Base-by-base conservation (phyloP, 2,888 invertebrate genomes). In the Drosophila robusta region DNA sequence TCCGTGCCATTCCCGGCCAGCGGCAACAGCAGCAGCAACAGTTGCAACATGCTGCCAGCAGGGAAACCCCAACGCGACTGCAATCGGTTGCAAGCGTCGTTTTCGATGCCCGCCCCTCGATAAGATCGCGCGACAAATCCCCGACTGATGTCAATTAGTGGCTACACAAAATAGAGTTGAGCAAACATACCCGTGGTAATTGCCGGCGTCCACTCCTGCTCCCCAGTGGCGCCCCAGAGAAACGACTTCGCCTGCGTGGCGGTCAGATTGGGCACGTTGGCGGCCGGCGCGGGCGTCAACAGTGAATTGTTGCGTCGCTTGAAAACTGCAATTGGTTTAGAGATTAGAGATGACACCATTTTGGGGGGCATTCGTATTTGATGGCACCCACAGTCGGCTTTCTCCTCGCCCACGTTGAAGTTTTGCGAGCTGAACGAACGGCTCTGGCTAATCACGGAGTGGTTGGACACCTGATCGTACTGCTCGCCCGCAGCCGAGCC, bases 121-220 rank as follows among this genome's bases (percentile, higher is more conserved):
- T 75, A 55, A 63, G 7, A 73, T 76, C 77, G 55, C 34, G 14
- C 11, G 29, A 55, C 14, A 22, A 56, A 39, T 60, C 44, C 67
- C 67, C 41, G 32, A 41, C 26, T 7, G 34, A 38, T 45, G 24
- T 38, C 4, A 49, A 61, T 75, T 67, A 62, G 38, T 45, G 11
- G 34, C 14, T 32, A 56, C 29, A 36, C 18, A 34, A 42, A 58
- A 39, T 32, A 14, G 50, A 65, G 51, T 47, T 51, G n/a, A 38
- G 54, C 55, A 56, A 71, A 70, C 65, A 78, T 80, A 90, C 98
- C 98, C 93, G 98, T 98, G 3, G 98, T 98, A 65, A 98, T 94
- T 29, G 97, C 98, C 0, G 98, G 98, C 2, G 98, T 98, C 98
- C 98, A 98, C 91, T 98, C 98, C 91, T 98, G 98, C 91, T 98